A percentile compares a stretch with the other conserved stretches of the same genome.
Conservation (phyloP, 1,140 invertebrate species). For the Campoletis sonorensis region DNA sequence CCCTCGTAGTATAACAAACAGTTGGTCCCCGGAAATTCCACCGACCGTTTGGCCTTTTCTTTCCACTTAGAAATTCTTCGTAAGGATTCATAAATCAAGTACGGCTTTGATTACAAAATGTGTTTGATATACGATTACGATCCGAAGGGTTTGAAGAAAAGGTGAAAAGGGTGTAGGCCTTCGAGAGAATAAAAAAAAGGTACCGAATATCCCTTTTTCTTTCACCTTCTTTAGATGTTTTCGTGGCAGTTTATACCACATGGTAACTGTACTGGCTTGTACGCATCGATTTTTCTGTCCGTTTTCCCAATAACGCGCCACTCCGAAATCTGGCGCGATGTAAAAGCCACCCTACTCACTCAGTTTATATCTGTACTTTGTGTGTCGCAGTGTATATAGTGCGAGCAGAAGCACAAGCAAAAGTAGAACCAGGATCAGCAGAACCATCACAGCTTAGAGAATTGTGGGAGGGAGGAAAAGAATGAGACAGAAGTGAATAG, state of each 20-base stretch:
- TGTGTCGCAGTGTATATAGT: not conserved
- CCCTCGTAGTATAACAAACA: no score
- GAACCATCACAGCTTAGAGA: not conserved
- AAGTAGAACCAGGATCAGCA: constrained; percentile 28
- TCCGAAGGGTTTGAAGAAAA: no score
- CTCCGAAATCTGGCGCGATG: constrained; percentile 65
- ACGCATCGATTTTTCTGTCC: constrained; percentile 72
- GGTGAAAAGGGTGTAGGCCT: not conserved
- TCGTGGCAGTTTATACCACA: constrained; percentile 3
- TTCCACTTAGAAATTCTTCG: no score
- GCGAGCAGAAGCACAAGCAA: not conserved
- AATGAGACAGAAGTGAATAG: constrained; percentile 37
- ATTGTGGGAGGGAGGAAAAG: constrained; percentile 1
- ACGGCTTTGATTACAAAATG: no score
- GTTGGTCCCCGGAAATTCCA: no score
- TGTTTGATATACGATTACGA: no score
- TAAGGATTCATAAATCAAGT: no score
- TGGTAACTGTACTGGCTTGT: constrained; percentile 47
- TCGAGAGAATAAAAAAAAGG: not conserved
- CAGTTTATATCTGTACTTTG: constrained; percentile 1
- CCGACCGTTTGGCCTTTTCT: no score
- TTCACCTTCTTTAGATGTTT: not conserved
- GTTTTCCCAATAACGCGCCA: constrained; percentile 69
- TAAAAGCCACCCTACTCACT: constrained; percentile 53
- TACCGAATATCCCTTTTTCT: not conserved